Conservation (phyloP, 2,888 invertebrate genomes). For the Hipparchia sbordonii region DNA sequence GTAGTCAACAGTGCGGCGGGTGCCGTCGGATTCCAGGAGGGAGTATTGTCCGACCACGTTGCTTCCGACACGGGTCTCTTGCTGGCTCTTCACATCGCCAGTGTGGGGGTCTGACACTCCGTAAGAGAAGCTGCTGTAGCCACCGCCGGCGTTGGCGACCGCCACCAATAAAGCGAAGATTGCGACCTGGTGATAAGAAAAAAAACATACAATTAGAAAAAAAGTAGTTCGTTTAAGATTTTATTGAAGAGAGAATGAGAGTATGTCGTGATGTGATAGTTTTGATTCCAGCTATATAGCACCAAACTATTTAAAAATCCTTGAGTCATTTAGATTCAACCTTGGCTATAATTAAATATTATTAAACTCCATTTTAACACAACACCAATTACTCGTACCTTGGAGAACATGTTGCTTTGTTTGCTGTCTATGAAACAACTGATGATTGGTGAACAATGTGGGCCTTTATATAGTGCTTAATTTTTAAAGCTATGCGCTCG, state of each 20-base stretch:
- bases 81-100: constrained; percentile 77
- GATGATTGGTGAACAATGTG: constrained; percentile 40
- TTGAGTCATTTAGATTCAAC: not conserved
- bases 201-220: not conserved
- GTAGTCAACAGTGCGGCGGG: constrained; percentile 79
- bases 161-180: constrained; percentile 72
- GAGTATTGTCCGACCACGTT: constrained; percentile 78
- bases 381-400: constrained; percentile 41
- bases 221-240: not conserved
- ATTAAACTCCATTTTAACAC: not conserved
- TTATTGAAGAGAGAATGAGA: not conserved
- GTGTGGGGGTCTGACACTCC: constrained; percentile 78
- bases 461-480: constrained; percentile 44
- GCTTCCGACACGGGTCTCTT: constrained; percentile 74
- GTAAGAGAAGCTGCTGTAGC: constrained; percentile 73
- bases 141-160: constrained; percentile 64
- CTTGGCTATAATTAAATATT: not conserved
- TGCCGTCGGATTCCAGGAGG: constrained; percentile 77
- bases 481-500: constrained; percentile 35
- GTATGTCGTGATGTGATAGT: not conserved
- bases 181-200: constrained; percentile 64
- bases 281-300: not conserved
- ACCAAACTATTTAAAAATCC: not conserved
- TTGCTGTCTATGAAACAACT: constrained; percentile 43
- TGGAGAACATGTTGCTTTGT: constrained; percentile 46